Evolutionary conservation across 2,888 invertebrate species (phyloP), one percentile per base, ranked within the genome.

Genomic region (Subacronicta megacephala): DNA sequence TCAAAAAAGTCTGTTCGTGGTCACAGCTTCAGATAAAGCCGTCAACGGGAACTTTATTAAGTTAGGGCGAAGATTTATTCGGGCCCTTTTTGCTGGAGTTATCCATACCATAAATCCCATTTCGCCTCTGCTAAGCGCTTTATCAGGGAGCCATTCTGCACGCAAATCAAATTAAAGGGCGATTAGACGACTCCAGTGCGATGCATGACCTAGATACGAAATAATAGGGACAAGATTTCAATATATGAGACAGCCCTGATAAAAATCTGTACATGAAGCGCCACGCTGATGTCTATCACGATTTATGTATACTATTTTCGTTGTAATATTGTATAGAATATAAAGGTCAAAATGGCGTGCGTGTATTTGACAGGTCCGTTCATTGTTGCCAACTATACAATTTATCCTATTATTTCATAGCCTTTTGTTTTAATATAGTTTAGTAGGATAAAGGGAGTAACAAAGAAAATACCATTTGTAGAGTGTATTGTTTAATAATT

Each of bases 151-250:
- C 85, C 84, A 81, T 86, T 87, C 79, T 80, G 82, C 83, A 87
- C 87, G 90, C 91, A 90, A 92, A 90, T 92, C 90, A 90, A 90
- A 90, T 91, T 88, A 89, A 83, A 86, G 83, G 81, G 76, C 82
- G 84, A 89, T 91, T 87, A 90, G 81, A 82, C 73, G 74, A 69
- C 73, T 79, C 74, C 55, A 63, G 73, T 76, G 60, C 79, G 77
- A 84, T 82, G 72, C 80, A 78, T 83, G 85, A 82, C 82, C 85
- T 79, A 84, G 76, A 85, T 84, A 76, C 60, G 37, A 45, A 55
- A 62, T 62, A 72, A 77, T 73, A 76, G 68, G 62, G 61, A 62
- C 73, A 53, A 67, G 26, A 52, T 63, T 67, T 43, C 59, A 47
- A 47, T 72, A 60, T 74, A 72, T 65, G 42, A 67, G 52, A 35